These are phyloP conservation scores for Harpalus rufipes DNA, from an alignment of 2,888 invertebrate species.

Conservation along the genomic window DNA sequence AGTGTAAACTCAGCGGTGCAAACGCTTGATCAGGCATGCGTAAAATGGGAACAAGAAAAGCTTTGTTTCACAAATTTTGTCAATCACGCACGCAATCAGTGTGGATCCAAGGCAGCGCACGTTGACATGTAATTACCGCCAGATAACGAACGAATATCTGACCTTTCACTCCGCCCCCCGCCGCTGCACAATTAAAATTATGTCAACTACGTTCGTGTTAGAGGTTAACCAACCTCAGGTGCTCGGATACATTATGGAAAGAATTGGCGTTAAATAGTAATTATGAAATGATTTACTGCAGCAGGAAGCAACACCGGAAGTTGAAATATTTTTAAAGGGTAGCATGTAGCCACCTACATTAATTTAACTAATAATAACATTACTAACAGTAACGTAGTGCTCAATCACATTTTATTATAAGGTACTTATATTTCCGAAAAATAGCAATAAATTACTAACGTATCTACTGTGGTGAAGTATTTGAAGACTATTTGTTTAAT, in stretches of 20 bases:
- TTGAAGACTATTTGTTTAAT: too few species aligned
- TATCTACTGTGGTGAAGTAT: too few species aligned
- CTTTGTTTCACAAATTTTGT: conserved; percentile 64
- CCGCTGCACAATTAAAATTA: conserved; percentile 28
- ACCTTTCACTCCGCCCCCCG: conserved; percentile 19
- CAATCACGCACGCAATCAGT: conserved; percentile 57
- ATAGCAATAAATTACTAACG: too few species aligned
- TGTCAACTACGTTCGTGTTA: conserved; percentile 27
- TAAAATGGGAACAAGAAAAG: conserved; percentile 62
- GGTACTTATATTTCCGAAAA: too few species aligned
- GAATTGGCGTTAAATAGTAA: conserved; percentile 22
- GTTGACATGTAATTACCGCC: conserved; percentile 39
- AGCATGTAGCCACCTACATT: neutral
- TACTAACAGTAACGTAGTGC: too few species aligned
- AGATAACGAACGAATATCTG: conserved; percentile 40
- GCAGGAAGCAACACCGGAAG: neutral
- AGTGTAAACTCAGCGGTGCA: conserved; percentile 6
- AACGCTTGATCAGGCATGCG: conserved; percentile 56
- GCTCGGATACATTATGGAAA: conserved; percentile 13
- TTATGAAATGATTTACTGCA: neutral
- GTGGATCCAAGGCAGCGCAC: conserved; percentile 28
- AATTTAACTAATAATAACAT: too few species aligned
- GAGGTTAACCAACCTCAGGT: conserved; percentile 40
- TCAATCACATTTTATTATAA: too few species aligned
- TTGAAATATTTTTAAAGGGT: neutral